A percentile compares a stretch with the other conserved stretches of the same genome.
phyloP scores from a whole-genome alignment of 2,888 invertebrate genomes.

The Muscina levida region DNA sequence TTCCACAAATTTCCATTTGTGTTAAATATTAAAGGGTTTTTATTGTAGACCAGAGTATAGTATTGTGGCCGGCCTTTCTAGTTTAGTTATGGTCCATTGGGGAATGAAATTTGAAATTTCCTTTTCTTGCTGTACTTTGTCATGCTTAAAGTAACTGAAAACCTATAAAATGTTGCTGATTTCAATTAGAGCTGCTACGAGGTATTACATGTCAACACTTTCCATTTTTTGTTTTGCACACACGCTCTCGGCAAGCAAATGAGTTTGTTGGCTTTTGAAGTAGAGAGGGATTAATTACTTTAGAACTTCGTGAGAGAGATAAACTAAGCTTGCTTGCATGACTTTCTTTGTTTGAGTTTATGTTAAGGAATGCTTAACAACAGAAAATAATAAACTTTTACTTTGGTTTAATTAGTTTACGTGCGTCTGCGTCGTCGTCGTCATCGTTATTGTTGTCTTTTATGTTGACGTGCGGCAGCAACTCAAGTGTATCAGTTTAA shows the following conservation, averaged over 20 bases:
- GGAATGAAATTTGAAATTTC: conserved; percentile 29
- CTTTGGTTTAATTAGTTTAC: conserved; percentile 46
- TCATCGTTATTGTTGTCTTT: neutral
- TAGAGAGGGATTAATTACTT: conserved; percentile 41
- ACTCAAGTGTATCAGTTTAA: conserved; percentile 53
- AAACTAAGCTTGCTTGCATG: neutral
- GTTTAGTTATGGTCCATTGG: conserved; percentile 48
- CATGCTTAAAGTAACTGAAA: neutral
- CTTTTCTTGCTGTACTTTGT: conserved; percentile 5
- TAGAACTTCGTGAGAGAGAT: conserved; percentile 44
- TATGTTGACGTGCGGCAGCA: conserved; percentile 17
- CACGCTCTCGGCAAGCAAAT: neutral
- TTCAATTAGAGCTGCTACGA: conserved; percentile 1
- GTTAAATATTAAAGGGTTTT: conserved; percentile 52
- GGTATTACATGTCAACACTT: conserved; percentile 51
- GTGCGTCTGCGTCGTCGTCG: neutral
- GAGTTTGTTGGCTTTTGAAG: neutral
- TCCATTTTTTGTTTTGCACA: conserved; percentile 47
- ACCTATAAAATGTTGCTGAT: neutral
- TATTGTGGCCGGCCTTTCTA: neutral
- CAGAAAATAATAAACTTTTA: conserved; percentile 49
- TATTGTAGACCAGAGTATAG: neutral
- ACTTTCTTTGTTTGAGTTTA: conserved; percentile 48
- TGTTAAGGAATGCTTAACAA: no score
- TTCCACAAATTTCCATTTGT: conserved; percentile 44